Evolutionary conservation across 2,113 vertebrate genomes (phyloP).

Genomic region (Entelurus aequoreus): DNA sequence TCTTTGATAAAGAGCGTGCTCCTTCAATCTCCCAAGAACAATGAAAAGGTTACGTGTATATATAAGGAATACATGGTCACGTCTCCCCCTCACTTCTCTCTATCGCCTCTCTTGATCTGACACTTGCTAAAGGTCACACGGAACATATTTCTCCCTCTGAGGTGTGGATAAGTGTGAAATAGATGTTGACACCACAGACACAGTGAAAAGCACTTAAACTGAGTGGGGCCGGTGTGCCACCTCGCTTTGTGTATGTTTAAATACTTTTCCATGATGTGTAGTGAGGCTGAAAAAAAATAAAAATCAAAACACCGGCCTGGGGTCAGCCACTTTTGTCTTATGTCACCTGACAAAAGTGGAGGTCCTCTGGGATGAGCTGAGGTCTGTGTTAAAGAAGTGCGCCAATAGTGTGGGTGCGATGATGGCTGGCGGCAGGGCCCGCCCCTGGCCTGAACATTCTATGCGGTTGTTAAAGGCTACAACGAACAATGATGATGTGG

Average conservation of each 20-base stretch:
- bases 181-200: conserved; percentile 66
- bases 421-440: conserved; percentile 13
- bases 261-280: conserved; percentile 69
- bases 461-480: too few relatives aligned
- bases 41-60: conserved; percentile 62
- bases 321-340: conserved; percentile 7
- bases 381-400: background rate
- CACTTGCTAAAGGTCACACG: conserved; percentile 61
- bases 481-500: too few relatives aligned
- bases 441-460: too few relatives aligned
- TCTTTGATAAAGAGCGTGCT: conserved; percentile 49
- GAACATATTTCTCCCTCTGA: conserved; percentile 59
- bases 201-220: conserved; percentile 69
- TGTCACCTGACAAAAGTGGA: conserved; percentile 10
- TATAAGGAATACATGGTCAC: conserved; percentile 45
- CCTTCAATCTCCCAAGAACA: conserved; percentile 40
- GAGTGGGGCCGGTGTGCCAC: conserved; percentile 52
- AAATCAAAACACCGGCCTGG: too few relatives aligned
- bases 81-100: conserved; percentile 31
- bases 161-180: conserved; percentile 72
- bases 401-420: conserved; percentile 24
- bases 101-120: conserved; percentile 54
- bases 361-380: too few relatives aligned
- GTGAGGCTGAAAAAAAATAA: conserved; percentile 16
- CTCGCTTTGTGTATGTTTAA: conserved; percentile 67